phyloP scores from a whole-genome alignment of 2,888 invertebrate species.

The Drosophila testacea region DNA sequence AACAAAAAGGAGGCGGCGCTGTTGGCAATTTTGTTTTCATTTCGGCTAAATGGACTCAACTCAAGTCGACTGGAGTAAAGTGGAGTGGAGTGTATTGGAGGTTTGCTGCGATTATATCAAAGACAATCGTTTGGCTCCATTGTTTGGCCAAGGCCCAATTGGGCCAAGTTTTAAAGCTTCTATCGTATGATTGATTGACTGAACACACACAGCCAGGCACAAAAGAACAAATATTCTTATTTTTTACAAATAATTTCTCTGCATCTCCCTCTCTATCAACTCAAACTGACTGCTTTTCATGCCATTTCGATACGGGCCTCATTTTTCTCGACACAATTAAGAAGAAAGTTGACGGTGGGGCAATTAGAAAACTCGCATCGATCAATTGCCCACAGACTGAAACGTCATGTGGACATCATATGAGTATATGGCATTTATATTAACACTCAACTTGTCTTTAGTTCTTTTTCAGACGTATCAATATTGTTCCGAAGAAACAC shows the following conservation, averaged over 20 bases:
- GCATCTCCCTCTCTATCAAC: constrained; percentile 20
- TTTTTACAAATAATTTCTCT: constrained; percentile 63
- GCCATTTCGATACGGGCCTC: constrained; percentile 82
- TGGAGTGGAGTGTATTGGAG: constrained; percentile 1
- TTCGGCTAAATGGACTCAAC: constrained; percentile 65
- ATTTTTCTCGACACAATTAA: constrained; percentile 80
- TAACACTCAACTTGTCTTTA: constrained; percentile 6
- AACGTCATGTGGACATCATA: constrained; percentile 38
- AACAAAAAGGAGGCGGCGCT: constrained; percentile 51
- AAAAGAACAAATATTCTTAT: constrained; percentile 47
- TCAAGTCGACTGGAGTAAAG: constrained; percentile 8
- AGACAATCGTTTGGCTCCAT: constrained; percentile 53
- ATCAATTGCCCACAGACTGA: constrained; percentile 61
- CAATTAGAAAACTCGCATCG: constrained; percentile 80
- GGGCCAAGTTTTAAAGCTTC: constrained; percentile 64
- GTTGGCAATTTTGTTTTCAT: constrained; percentile 76
- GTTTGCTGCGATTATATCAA: constrained; percentile 48
- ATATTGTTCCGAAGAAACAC: constrained; percentile 23
- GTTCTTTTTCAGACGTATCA: constrained; percentile 14
- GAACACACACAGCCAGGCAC: constrained; percentile 26
- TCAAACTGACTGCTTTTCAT: constrained; percentile 69
- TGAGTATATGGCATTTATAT: not conserved
- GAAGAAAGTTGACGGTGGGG: constrained; percentile 74
- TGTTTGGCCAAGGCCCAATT: constrained; percentile 61
- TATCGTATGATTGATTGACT: constrained; percentile 67